These are phyloP conservation scores for Lanistes nyassanus DNA, from an alignment of 1,140 invertebrate species.

Conservation along the genomic window DNA sequence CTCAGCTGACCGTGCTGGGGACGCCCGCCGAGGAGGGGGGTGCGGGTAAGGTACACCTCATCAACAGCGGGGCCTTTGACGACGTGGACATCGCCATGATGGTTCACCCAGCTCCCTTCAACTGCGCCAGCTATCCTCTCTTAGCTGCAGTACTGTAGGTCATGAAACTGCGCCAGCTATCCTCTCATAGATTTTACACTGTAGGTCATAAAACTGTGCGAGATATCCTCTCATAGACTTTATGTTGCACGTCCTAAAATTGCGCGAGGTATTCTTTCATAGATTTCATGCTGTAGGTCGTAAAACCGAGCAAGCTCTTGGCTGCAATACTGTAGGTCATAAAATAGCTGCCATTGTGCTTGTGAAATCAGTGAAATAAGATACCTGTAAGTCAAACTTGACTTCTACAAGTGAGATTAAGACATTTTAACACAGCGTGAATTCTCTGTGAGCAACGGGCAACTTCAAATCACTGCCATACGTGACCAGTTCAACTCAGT, in stretches of 20 bases:
- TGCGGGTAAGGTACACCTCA: constrained; percentile 61
- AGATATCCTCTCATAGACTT: not conserved
- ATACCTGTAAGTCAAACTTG: no score
- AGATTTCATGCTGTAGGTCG: no score
- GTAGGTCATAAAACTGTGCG: not conserved
- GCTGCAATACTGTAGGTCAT: not conserved
- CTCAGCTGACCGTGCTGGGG: constrained; percentile 61
- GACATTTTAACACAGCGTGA: no score
- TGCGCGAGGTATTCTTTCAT: no score
- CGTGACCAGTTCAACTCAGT: not conserved
- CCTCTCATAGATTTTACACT: constrained; percentile 5
- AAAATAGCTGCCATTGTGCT: no score
- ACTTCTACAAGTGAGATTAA: no score
- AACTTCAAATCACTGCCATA: no score
- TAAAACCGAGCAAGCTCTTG: no score
- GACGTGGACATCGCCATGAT: constrained; percentile 65
- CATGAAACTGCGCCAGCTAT: constrained; percentile 23
- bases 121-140: constrained; percentile 27
- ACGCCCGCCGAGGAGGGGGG: constrained; percentile 64
- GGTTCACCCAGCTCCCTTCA: constrained; percentile 58
- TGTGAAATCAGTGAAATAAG: no score
- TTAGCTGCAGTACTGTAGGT: constrained; percentile 13
- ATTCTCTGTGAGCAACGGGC: no score
- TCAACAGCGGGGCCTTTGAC: constrained; percentile 57
- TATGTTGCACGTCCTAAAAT: not conserved